phyloP scores from a whole-genome alignment of 2,888 invertebrate genomes.

The Polyploca ridens region DNA sequence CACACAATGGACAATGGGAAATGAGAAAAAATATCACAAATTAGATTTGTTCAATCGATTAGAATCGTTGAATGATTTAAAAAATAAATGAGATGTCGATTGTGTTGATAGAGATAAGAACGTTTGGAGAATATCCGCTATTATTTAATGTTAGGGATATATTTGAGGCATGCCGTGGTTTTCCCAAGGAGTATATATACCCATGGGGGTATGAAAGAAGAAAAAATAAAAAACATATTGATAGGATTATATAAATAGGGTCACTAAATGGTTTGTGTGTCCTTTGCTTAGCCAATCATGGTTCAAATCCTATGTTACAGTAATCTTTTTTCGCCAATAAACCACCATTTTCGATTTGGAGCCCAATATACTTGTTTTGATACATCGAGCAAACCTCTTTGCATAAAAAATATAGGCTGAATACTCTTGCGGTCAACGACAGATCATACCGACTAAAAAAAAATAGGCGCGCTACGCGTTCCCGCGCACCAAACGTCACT shows the following conservation, averaged over 20 bases:
- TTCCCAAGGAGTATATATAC: no score
- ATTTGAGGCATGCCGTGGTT: no score
- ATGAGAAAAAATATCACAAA: constrained; percentile 35
- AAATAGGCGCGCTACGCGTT: constrained; percentile 36
- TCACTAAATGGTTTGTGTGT: no score
- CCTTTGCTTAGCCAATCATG: no score
- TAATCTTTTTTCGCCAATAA: no score
- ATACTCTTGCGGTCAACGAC: constrained; percentile 39
- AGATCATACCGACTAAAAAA: constrained; percentile 34
- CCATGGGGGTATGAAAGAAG: no score
- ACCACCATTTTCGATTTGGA: not conserved
- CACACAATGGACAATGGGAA: constrained; percentile 47
- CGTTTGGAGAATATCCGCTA: not conserved
- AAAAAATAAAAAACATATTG: no score
- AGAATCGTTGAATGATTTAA: constrained; percentile 9
- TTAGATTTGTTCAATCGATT: constrained; percentile 39
- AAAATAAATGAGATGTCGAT: constrained; percentile 27
- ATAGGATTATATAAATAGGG: no score
- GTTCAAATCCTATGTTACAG: no score
- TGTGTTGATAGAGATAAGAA: constrained; percentile 34
- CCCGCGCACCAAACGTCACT: constrained; percentile 48
- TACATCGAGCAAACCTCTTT: constrained; percentile 15
- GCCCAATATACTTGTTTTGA: not conserved
- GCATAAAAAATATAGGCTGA: constrained; percentile 18
- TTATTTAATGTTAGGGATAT: not conserved